A percentile compares a stretch with the other conserved stretches of the same genome.
phyloP scores from a whole-genome alignment of 2,113 vertebrate species.

The Neoarius graeffei region DNA sequence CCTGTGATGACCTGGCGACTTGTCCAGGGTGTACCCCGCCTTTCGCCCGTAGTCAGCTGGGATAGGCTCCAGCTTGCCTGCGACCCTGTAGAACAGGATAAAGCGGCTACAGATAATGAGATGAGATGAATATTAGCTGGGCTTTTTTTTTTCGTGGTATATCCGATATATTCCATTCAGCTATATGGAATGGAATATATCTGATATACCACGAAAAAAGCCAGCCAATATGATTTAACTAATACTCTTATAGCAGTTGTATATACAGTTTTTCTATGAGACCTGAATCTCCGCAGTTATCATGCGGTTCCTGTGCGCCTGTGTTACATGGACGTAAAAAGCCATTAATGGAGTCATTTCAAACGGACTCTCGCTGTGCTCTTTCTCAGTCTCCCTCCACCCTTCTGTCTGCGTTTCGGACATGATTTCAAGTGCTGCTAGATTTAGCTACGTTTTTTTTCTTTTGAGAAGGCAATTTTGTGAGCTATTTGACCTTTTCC shows the following conservation, averaged over 20 bases:
- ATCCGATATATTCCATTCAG: too few species aligned
- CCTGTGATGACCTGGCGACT: too few species aligned
- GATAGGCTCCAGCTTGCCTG: too few species aligned
- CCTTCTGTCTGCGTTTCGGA: slow-evolving; percentile 62
- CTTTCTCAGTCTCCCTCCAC: slow-evolving; percentile 44
- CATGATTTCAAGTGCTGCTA: slow-evolving; percentile 69
- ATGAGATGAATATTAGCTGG: too few species aligned
- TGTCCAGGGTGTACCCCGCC: too few species aligned
- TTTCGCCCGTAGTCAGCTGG: too few species aligned
- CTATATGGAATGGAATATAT: too few species aligned
- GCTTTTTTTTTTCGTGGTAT: too few species aligned
- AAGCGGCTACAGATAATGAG: too few species aligned
- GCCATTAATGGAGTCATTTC: slow-evolving; percentile 28
- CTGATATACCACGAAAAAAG: too few species aligned
- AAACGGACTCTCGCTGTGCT: slow-evolving; percentile 36
- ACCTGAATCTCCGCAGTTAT: neutral
- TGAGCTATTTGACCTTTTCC: slow-evolving; percentile 77
- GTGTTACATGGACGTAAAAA: neutral
- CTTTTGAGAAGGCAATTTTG: slow-evolving; percentile 72
- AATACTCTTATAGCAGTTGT: neutral
- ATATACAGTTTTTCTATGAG: neutral
- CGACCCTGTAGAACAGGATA: too few species aligned
- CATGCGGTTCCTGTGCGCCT: neutral
- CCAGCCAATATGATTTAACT: too few species aligned
- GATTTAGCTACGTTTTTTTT: slow-evolving; percentile 70